phyloP scores from a whole-genome alignment of 2,797 vertebrate genomes.

The Molossus molossus region DNA sequence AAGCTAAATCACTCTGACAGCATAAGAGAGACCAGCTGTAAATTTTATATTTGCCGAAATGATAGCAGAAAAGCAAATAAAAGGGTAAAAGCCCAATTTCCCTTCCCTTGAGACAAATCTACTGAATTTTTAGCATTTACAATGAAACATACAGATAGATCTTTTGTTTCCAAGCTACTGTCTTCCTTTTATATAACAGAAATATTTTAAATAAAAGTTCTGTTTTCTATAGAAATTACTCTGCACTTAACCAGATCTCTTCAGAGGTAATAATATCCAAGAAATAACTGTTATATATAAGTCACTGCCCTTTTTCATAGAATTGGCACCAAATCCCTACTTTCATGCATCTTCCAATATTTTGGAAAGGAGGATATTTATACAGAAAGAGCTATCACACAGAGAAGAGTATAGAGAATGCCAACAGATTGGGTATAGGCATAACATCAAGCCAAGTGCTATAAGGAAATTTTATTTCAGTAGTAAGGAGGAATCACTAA shows the following conservation, averaged over 20 bases:
- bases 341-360: background rate
- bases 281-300: background rate
- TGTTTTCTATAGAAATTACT: background rate
- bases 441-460: background rate
- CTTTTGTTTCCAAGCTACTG: background rate
- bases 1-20: conserved; percentile 77
- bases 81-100: conserved; percentile 55
- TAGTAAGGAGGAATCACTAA: background rate
- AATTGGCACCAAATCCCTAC: background rate
- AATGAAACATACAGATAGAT: conserved; percentile 27
- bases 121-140: conserved; percentile 52
- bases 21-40: conserved; percentile 79
- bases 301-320: background rate
- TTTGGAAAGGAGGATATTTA: background rate
- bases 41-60: conserved; percentile 77
- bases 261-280: background rate
- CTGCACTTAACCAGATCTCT: background rate
- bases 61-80: conserved; percentile 76
- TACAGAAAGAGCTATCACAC: background rate
- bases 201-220: background rate
- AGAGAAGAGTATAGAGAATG: background rate
- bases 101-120: conserved; percentile 67
- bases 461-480: background rate
- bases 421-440: background rate
- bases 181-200: background rate